phyloP scores from a whole-genome alignment of 2,113 vertebrate species.

The Lophotis ruficrista region DNA sequence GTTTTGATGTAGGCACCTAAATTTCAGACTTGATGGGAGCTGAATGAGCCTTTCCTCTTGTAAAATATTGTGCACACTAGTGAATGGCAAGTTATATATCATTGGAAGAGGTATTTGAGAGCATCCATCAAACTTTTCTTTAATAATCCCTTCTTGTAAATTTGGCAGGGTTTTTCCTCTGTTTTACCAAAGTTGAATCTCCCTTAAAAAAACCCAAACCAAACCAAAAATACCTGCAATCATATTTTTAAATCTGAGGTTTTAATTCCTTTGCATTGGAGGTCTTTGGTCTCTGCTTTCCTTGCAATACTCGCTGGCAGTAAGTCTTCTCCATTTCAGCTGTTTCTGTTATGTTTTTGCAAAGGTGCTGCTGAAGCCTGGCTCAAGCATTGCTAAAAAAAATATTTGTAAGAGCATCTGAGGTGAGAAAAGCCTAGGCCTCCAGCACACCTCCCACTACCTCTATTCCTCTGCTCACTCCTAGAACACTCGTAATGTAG shows the following conservation, averaged over 20 bases:
- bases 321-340: background rate
- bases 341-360: background rate
- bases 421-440: constrained; percentile 3
- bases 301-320: background rate
- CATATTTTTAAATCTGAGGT: background rate
- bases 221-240: background rate
- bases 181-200: background rate
- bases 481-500: background rate
- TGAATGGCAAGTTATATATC: background rate
- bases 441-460: background rate
- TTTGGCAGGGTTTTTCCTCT: background rate
- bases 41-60: background rate
- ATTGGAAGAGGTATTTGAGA: background rate
- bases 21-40: background rate
- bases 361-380: background rate
- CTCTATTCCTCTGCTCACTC: background rate
- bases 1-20: background rate
- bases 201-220: background rate
- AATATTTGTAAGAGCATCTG: background rate
- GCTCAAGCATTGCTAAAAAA: background rate
- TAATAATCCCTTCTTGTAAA: background rate
- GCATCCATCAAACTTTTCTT: background rate
- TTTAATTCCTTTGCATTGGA: background rate
- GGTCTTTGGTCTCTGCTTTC: background rate
- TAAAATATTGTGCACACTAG: background rate